Evolutionary conservation across 2,888 invertebrate genomes (phyloP).

Genomic region (Trachelus tabidus): DNA sequence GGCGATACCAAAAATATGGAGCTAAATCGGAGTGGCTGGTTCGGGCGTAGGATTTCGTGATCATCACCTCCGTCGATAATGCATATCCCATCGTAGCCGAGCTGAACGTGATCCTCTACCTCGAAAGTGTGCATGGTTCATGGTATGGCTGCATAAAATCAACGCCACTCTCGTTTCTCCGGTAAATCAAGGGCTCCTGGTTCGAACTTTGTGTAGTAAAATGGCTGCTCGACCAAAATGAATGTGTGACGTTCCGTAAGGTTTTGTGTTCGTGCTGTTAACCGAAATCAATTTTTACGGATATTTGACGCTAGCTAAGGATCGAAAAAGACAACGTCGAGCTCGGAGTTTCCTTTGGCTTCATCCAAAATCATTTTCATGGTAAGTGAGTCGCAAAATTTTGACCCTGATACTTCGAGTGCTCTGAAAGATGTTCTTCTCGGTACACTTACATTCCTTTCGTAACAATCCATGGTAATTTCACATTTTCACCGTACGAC

Average conservation of each 20-base stretch:
- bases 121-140: neutral
- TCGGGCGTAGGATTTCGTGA: no score
- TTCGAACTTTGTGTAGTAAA: slow-evolving; percentile 50
- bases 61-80: no score
- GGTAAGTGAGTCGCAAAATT: neutral
- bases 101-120: no score
- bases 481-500: neutral
- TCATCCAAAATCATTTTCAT: neutral
- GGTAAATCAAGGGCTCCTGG: slow-evolving; percentile 13
- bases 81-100: no score
- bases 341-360: neutral
- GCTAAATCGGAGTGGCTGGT: no score
- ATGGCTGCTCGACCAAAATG: slow-evolving; percentile 54
- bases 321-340: neutral
- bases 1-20: no score
- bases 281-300: slow-evolving; percentile 24
- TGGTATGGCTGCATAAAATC: neutral
- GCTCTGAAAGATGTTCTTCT: neutral
- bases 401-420: neutral
- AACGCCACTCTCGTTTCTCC: slow-evolving; percentile 3
- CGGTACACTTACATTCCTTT: neutral
- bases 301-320: slow-evolving; percentile 20
- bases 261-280: slow-evolving; percentile 48
- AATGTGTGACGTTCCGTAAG: slow-evolving; percentile 54
- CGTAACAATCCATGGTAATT: neutral